Evolutionary conservation across 2,888 invertebrate genomes (phyloP).

Genomic region (Ornithoptera priamus): DNA sequence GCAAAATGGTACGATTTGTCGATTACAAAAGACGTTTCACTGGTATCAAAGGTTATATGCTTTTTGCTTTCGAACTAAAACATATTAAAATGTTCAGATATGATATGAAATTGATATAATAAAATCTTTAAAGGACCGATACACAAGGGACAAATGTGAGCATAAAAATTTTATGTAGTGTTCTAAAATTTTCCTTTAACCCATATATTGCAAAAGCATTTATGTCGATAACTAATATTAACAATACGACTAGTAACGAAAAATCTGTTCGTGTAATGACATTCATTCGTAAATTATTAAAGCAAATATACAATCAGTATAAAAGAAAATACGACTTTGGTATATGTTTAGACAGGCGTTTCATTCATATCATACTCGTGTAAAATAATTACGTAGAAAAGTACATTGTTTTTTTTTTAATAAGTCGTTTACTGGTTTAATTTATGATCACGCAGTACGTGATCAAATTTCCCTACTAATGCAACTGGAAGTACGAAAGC

Average conservation of each 20-base stretch:
- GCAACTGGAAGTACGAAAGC: not conserved
- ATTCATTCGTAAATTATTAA: constrained; percentile 9
- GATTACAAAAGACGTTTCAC: not conserved
- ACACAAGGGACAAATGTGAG: not conserved
- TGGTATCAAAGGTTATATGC: no score
- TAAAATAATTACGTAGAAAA: not conserved
- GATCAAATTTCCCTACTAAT: constrained; percentile 12
- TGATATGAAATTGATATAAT: not conserved
- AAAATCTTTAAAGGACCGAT: no score
- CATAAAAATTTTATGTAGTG: not conserved
- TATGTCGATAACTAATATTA: constrained; percentile 5
- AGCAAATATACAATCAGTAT: constrained; percentile 12
- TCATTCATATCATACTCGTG: not conserved
- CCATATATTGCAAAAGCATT: not conserved
- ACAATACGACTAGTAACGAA: not conserved
- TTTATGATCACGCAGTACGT: constrained; percentile 21
- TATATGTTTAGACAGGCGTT: not conserved
- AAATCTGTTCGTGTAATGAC: constrained; percentile 6
- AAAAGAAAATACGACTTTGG: constrained; percentile 5
- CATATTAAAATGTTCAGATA: no score
- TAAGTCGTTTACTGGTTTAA: constrained; percentile 6
- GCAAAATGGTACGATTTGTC: not conserved
- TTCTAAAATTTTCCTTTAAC: constrained; percentile 4
- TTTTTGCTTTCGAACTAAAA: no score
- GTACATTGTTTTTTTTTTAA: not conserved